Evolutionary conservation across 2,113 vertebrate genomes (phyloP), one percentile per base, ranked within the genome.

Genomic region (Zingel zingel): DNA sequence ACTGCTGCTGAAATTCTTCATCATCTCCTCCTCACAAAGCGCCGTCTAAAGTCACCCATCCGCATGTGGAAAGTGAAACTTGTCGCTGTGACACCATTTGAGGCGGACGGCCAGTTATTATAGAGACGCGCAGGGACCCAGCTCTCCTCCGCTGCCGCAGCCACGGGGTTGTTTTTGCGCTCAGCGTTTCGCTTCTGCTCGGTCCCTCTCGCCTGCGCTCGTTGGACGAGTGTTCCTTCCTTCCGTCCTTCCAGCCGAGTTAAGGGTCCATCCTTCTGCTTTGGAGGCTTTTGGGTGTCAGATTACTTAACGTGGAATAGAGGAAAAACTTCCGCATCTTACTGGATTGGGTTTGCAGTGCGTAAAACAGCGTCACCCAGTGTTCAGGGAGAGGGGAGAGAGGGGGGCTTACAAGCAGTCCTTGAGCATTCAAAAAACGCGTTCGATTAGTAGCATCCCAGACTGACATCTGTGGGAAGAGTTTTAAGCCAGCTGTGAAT

Each of bases 21-120:
- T 97, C 96, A 94, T 96, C 96, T 91, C 94, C 93, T 95, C 95
- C 96, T 96, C 94, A 94, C 94, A 93, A 94, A 94, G 95, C 96
- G 85, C 89, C 93, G 94, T 83, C 88, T 94, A 93, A 95, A 93
- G 91, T 96, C 94, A 96, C 95, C 95, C 96, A 96, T 96, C 95
- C 95, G 95, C 91, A 84, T 92, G 88, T 82, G 90, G 66, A 89
- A 86, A 93, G 89, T 89, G 83, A 88, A 94, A 94, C 88, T 92
- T 91, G 87, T 86, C 87, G 78, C 84, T 86, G 86, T 69, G 85
- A 62, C 90, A 86, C 88, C 91, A 94, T 95, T 82, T 86, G 91
- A 79, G 68, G 66, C 47, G 56, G 68, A 54, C 79, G 21, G 77
- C 30, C 51, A 74, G 73, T 75, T 70, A 18, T 81, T 80, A 59